These are phyloP conservation scores for Acanthopagrus latus DNA, from an alignment of 2,797 vertebrate genomes.

Conservation along the genomic window DNA sequence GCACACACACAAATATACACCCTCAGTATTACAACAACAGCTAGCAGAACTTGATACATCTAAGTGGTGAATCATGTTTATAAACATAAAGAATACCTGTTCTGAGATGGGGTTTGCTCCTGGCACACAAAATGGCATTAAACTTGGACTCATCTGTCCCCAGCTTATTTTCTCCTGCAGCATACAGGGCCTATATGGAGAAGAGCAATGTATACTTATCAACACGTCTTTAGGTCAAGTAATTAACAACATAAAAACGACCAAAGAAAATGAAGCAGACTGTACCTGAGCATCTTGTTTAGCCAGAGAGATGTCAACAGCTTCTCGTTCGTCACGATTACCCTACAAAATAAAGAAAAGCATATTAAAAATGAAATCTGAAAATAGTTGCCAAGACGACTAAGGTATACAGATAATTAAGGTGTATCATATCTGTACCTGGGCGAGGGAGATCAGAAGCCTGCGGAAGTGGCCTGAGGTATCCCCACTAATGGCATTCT, in stretches of 20 bases:
- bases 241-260: background rate
- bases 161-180: constrained; percentile 95
- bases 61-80: background rate
- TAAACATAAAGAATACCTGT: constrained; percentile 85
- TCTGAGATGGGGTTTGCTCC: constrained; percentile 93
- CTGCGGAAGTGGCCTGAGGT: constrained; percentile 97
- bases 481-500: constrained; percentile 93
- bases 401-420: background rate
- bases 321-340: constrained; percentile 92
- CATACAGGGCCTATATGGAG: constrained; percentile 88
- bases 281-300: constrained; percentile 97
- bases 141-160: constrained; percentile 99
- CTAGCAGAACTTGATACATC: background rate
- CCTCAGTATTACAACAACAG: constrained; percentile 13
- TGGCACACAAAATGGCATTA: constrained; percentile 94
- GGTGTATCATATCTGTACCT: constrained; percentile 83
- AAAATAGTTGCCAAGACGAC: background rate
- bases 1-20: constrained; percentile 21
- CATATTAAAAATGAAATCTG: background rate
- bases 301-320: constrained; percentile 91
- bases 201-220: background rate
- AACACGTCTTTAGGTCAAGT: background rate
- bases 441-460: constrained; percentile 93
- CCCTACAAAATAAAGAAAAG: constrained; percentile 83
- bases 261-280: background rate